Percentiles rank a stretch among this genome's conserved stretches.
Conservation (phyloP, 2,888 invertebrate species). For the Brenthis hecate region DNA sequence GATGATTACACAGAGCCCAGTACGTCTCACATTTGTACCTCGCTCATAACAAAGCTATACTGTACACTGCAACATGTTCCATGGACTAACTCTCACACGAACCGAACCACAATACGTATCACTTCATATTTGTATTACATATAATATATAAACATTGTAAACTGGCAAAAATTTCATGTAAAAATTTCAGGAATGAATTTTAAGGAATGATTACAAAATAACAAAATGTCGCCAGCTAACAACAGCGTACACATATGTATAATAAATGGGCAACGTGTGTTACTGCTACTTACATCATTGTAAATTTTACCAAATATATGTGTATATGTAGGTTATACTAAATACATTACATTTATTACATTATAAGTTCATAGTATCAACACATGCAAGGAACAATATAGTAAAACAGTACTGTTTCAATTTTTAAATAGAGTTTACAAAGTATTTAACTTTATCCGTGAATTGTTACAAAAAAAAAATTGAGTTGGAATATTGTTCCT, state of each 20-base stretch:
- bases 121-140: slow-evolving; percentile 39
- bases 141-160: slow-evolving; percentile 41
- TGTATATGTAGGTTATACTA: too few species aligned
- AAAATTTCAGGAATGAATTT: slow-evolving; percentile 54
- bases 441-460: too few species aligned
- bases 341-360: too few species aligned
- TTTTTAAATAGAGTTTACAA: too few species aligned
- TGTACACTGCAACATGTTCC: not conserved
- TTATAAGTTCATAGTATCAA: too few species aligned
- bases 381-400: too few species aligned
- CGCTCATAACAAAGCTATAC: slow-evolving; percentile 3
- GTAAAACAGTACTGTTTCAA: too few species aligned
- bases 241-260: not conserved
- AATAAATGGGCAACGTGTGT: not conserved
- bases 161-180: slow-evolving; percentile 42
- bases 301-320: too few species aligned
- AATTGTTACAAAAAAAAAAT: too few species aligned
- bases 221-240: not conserved
- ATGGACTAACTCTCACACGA: not conserved
- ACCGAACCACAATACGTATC: slow-evolving; percentile 19
- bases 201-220: slow-evolving; percentile 48
- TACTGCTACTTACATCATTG: not conserved
- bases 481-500: too few species aligned
- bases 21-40: slow-evolving; percentile 16
- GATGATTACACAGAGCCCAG: slow-evolving; percentile 14